Base-by-base conservation (phyloP, 2,113 vertebrate species). In the Suricata suricatta region DNA sequence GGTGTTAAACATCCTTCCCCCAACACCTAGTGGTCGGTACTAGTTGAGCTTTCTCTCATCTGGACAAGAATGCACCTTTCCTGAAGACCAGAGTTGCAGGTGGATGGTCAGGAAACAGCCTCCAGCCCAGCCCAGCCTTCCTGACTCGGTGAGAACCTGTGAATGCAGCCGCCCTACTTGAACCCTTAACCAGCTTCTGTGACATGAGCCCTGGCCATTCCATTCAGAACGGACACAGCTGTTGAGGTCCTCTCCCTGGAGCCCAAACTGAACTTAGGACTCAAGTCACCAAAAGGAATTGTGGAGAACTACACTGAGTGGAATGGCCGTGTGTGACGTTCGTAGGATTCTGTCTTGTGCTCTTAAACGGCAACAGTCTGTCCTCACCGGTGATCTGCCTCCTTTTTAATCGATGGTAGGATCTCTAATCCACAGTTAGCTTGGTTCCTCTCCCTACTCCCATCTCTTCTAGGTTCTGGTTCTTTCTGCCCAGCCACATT, bases 41-140 rank as follows among this genome's bases (percentile, higher is more conserved):
- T 66, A 2, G 72, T 2, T 10, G 23, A 29, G n/a, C 35, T 12
- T 23, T 76, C 57, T 15, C 29, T 47, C 10, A 76, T 21, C 31
- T 15, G 15, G 25, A 14, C 19, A 19, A 35, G 90, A 60, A 31
- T 1, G 2, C 2, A 38, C 50, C 68, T 9, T 50, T 50, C 41
- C 77, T 60, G 77, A 50, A 60, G 69, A 35, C 3, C 0, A 52
- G 35, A 57, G 25, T 17, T 29, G 41, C n/a, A 5, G 54, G 35
- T 0, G 2, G 5, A 16, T 13, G 47, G 31, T 15, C 23, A 21
- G 0, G 0, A 44, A 1, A 3, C 31, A 12, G 10, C 25, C 47
- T 68, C 77, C 68, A 35, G 50, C 50, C 76, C 5, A 31, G 31
- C 71, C n/a, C 5, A 5, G 33, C 27, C 10, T 10, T 29, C 11